Evolutionary conservation across 1,140 invertebrate genomes (phyloP).

Genomic region (Bombus confusus): DNA sequence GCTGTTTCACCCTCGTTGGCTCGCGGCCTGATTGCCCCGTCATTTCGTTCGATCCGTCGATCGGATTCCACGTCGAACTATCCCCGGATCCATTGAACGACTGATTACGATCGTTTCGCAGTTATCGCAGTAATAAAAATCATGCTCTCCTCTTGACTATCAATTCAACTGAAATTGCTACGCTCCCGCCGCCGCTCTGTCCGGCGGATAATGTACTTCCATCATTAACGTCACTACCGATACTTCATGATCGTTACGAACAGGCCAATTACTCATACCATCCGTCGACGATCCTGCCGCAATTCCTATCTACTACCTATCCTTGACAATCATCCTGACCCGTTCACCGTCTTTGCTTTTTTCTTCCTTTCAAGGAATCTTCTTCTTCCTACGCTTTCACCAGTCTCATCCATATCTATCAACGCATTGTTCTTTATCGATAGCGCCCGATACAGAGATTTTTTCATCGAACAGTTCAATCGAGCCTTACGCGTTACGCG

Average conservation of each 20-base stretch:
- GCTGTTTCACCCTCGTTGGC: slow-evolving; percentile 46
- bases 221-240: slow-evolving; percentile 60
- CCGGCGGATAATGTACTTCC: slow-evolving; percentile 34
- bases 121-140: slow-evolving; percentile 62
- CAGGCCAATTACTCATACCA: slow-evolving; percentile 59
- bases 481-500: no score
- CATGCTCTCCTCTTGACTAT: slow-evolving; percentile 55
- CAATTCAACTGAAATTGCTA: slow-evolving; percentile 60
- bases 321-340: slow-evolving; percentile 44
- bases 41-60: slow-evolving; percentile 41
- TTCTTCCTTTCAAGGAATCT: neutral
- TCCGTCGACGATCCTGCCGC: neutral
- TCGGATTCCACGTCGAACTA: slow-evolving; percentile 14
- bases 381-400: neutral
- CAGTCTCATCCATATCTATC: neutral
- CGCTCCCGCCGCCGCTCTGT: slow-evolving; percentile 33
- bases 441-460: no score
- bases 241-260: slow-evolving; percentile 57
- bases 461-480: no score
- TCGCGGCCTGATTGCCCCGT: slow-evolving; percentile 42
- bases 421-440: no score
- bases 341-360: neutral
- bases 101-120: slow-evolving; percentile 64
- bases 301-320: slow-evolving; percentile 1
- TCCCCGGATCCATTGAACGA: slow-evolving; percentile 46